phyloP scores from a whole-genome alignment of 92 coral and sea anemone species.

The Phenganax marumi region DNA sequence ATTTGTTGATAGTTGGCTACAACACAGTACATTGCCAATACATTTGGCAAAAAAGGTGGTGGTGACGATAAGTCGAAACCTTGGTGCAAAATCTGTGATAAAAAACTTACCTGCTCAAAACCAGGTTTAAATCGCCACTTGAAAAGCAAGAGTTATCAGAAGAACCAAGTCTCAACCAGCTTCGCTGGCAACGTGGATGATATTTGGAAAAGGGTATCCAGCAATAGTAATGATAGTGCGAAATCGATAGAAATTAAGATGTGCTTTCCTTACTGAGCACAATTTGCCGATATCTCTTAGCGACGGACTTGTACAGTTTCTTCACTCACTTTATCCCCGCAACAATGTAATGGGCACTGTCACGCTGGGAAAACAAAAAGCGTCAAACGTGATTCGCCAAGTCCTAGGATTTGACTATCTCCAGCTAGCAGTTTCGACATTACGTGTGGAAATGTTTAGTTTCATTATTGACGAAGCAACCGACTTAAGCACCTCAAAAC shows the following conservation, averaged over 20 bases:
- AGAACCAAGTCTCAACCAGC: constrained; percentile 1
- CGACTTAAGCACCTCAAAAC: too few species aligned
- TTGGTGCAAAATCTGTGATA: neutral
- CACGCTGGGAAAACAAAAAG: constrained; percentile 3
- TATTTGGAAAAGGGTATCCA: neutral
- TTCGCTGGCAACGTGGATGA: neutral
- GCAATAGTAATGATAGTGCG: too few species aligned
- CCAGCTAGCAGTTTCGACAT: constrained; percentile 17
- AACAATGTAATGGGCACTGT: neutral
- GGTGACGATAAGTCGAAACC: too few species aligned
- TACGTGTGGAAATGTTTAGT: neutral
- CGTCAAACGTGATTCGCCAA: constrained; percentile 17
- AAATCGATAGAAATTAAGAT: neutral
- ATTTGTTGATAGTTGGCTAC: too few species aligned
- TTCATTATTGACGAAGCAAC: too few species aligned
- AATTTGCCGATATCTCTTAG: constrained; percentile 10
- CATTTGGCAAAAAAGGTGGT: too few species aligned
- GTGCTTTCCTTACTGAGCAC: constrained; percentile 19
- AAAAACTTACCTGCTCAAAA: neutral
- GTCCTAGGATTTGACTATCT: constrained; percentile 15
- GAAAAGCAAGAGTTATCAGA: neutral
- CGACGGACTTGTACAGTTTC: constrained; percentile 23
- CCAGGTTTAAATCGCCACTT: neutral
- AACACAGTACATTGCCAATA: too few species aligned
- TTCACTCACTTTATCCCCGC: neutral